Percentiles rank a stretch among this genome's conserved stretches.
Evolutionary conservation across 2,113 vertebrate species (phyloP).

Genomic region (Eclectus roratus): DNA sequence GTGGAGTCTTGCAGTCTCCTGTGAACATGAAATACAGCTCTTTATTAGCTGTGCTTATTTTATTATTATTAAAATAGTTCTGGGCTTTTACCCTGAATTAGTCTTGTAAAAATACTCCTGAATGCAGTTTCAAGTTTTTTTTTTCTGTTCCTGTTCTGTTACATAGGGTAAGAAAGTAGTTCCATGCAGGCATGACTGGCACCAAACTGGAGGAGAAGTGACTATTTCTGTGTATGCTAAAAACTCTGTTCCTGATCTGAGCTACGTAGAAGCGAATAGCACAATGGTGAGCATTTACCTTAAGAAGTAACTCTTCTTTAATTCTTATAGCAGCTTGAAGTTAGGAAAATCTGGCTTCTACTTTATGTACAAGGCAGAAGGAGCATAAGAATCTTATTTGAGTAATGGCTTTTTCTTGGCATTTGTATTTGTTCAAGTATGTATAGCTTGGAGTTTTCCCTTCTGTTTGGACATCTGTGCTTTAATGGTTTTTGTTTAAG

Average conservation of each 20-base stretch:
- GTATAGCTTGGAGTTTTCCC: neutral
- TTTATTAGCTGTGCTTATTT: neutral
- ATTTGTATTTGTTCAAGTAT: neutral
- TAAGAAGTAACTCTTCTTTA: neutral
- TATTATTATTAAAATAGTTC: neutral
- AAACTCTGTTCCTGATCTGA: constrained; percentile 89
- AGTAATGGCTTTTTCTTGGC: neutral
- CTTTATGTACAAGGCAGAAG: neutral
- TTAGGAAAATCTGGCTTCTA: neutral
- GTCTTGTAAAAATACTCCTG: neutral
- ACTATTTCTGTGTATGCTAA: constrained; percentile 96
- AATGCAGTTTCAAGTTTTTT: neutral
- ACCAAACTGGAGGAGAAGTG: constrained; percentile 94
- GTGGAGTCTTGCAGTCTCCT: neutral
- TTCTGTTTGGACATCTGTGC: neutral
- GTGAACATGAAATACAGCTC: neutral
- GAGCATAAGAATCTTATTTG: neutral
- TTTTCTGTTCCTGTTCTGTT: neutral
- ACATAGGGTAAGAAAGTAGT: constrained; percentile 88
- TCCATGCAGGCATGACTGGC: constrained; percentile 96
- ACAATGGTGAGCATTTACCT: constrained; percentile 80
- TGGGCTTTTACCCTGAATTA: neutral
- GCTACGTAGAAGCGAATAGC: constrained; percentile 91
- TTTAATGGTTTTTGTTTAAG: neutral
- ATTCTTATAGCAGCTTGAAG: neutral